Percentiles rank a stretch among this genome's conserved stretches.
phyloP scores from a whole-genome alignment of 1,140 invertebrate genomes.

The Cotesia chilonis region DNA sequence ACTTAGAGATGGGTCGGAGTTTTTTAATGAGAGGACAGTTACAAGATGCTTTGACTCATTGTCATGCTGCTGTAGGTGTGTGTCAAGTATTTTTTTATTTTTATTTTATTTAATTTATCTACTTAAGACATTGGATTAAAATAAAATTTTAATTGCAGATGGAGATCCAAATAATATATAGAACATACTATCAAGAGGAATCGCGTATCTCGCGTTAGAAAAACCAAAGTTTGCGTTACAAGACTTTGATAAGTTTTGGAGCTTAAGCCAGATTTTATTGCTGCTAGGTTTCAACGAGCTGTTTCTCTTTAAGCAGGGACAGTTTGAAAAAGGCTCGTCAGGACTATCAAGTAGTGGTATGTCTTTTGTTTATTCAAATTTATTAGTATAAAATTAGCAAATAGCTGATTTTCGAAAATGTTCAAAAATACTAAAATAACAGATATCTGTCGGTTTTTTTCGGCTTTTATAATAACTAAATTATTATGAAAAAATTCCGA shows the following conservation, averaged over 20 bases:
- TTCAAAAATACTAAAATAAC: no score
- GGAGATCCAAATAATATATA: slow-evolving; percentile 95
- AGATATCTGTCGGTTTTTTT: no score
- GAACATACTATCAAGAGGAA: slow-evolving; percentile 96
- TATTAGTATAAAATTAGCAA: no score
- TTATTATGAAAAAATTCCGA: no score
- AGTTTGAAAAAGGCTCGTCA: slow-evolving; percentile 83
- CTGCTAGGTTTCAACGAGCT: slow-evolving; percentile 87
- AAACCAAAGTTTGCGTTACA: slow-evolving; percentile 94
- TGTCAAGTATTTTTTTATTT: neutral
- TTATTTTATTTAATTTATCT: neutral
- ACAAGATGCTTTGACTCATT: slow-evolving; percentile 95
- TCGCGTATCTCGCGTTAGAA: slow-evolving; percentile 94
- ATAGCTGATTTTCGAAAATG: no score
- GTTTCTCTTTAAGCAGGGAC: slow-evolving; percentile 89
- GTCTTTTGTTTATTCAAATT: slow-evolving; percentile 54
- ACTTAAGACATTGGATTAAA: slow-evolving; percentile 19
- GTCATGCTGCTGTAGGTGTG: slow-evolving; percentile 96
- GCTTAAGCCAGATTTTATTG: slow-evolving; percentile 92
- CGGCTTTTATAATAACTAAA: no score
- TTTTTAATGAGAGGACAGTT: slow-evolving; percentile 91
- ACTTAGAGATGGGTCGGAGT: slow-evolving; percentile 92
- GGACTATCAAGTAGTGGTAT: slow-evolving; percentile 87
- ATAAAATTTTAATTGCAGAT: slow-evolving; percentile 72
- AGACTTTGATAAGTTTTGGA: slow-evolving; percentile 93